Percentiles rank a stretch among this genome's conserved stretches.
Evolutionary conservation across 2,113 vertebrate species (phyloP).

Genomic region (Morone saxatilis): DNA sequence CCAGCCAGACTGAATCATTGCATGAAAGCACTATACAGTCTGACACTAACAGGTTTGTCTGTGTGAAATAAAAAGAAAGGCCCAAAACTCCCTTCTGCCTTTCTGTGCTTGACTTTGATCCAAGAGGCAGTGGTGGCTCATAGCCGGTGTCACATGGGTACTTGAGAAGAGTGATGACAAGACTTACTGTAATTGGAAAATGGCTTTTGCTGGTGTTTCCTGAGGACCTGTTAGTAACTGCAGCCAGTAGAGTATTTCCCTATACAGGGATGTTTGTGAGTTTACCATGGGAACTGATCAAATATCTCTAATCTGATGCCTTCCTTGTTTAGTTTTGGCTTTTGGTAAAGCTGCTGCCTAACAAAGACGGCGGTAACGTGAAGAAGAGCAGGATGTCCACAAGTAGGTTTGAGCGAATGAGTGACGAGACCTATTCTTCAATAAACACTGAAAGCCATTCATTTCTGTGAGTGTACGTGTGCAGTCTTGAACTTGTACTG

Average conservation of each 20-base stretch:
- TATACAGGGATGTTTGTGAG: constrained; percentile 24
- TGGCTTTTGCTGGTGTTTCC: constrained; percentile 49
- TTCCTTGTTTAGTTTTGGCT: constrained; percentile 36
- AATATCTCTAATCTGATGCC: constrained; percentile 38
- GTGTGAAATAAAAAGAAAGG: not conserved
- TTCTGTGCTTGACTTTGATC: constrained; percentile 12
- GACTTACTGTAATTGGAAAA: constrained; percentile 61
- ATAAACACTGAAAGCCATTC: constrained; percentile 49
- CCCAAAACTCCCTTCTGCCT: not conserved
- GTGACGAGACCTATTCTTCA: constrained; percentile 28
- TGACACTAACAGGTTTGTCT: constrained; percentile 31
- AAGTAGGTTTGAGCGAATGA: constrained; percentile 11
- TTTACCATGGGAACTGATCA: constrained; percentile 53
- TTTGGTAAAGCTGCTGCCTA: constrained; percentile 16
- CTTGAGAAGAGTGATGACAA: constrained; percentile 66
- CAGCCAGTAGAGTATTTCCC: constrained; percentile 28
- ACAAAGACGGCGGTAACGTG: not conserved
- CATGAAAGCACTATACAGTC: constrained; percentile 14
- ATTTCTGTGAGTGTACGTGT: constrained; percentile 21
- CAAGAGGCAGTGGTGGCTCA: constrained; percentile 26
- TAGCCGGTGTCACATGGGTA: constrained; percentile 46
- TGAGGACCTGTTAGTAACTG: constrained; percentile 45
- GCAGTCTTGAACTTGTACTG: constrained; percentile 29
- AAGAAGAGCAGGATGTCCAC: constrained; percentile 47
- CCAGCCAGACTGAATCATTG: constrained; percentile 30